A percentile compares a stretch with the other conserved stretches of the same genome.
These are phyloP conservation scores for Chirona hameri DNA, from an alignment of 2,888 invertebrate genomes.

Conservation along the genomic window DNA sequence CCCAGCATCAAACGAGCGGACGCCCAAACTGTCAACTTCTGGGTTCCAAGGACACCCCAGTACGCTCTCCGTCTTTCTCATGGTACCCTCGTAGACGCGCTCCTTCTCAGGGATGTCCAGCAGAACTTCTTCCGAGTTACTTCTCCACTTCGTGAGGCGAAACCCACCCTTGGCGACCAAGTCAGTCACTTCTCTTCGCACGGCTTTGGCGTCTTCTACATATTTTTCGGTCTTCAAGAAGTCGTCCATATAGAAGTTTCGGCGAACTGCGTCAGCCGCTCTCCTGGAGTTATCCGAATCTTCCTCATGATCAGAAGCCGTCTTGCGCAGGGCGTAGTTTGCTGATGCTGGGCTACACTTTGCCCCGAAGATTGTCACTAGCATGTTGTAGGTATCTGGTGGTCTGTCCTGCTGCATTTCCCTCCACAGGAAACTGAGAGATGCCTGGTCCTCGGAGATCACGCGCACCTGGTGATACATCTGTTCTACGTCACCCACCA, in stretches of 20 bases:
- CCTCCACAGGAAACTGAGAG: neutral
- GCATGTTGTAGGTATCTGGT: neutral
- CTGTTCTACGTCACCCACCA: neutral
- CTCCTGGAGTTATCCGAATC: too few relatives aligned
- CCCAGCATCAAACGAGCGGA: neutral
- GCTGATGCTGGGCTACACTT: neutral
- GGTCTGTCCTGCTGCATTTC: neutral
- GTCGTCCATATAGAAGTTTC: neutral
- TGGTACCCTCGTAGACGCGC: too few relatives aligned
- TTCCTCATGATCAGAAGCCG: neutral
- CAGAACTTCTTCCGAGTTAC: neutral
- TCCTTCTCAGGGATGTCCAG: neutral
- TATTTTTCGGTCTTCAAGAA: neutral
- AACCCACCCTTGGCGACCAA: neutral
- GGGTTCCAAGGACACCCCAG: neutral
- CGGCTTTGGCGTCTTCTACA: too few relatives aligned
- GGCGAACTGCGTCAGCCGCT: accelerated
- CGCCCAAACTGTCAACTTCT: neutral
- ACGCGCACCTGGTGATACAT: neutral
- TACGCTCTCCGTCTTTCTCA: neutral
- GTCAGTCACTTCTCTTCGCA: neutral
- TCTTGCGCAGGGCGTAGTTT: neutral
- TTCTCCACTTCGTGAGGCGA: neutral
- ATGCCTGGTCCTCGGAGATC: neutral
- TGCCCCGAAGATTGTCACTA: neutral